Evolutionary conservation across 2,797 vertebrate genomes (phyloP), one percentile per base, ranked within the genome.

Genomic region (Arvicola amphibius): DNA sequence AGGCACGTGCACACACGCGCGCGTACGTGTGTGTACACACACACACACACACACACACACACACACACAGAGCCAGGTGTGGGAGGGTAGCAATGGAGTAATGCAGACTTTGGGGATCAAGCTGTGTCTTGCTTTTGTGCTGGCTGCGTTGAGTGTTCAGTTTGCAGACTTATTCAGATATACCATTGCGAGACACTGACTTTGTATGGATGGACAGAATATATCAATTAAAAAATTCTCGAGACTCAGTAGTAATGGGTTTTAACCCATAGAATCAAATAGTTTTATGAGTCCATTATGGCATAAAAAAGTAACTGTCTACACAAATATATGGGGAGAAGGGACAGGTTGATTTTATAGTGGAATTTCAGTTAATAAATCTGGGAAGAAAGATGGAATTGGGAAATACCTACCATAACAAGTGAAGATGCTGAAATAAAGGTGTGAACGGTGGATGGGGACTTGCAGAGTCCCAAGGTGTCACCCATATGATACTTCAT

Each of bases 301-400:
- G 37, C 40, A 84, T 27, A 81, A 65, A 88, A 73, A 89, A 91
- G 48, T 73, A 85, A 86, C 4, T 46, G 21, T 59, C 19, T 74
- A 71, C 0, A 59, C 32, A 43, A 76, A 69, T 34, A 34, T 59
- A 40, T 12, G 32, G 48, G n/a, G 10, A n/a, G 56, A 37, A 93
- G 56, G 40, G 40, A 48, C 16, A 74, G 56, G 46, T 37, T 69
- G 46, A 40, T 83, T 87, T 76, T 91, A n/a, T 16, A 61, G 94
- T n/a, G 37, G 14, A 40, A n/a, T 84, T 83, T 25, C 19, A 16
- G 27, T 88, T 48, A 83, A 29, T 74, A 81, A 65, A 46, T 14
- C 27, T 25, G 59, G 4, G 25, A 29, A 67, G 23, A 71, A 81
- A 37, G 37, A 59, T 4, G 5, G 27, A 77, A 69, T 71, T 2